These are phyloP conservation scores for Schizothorax lantsangensis DNA, from an alignment of 2,797 vertebrate species.

Conservation along the genomic window DNA sequence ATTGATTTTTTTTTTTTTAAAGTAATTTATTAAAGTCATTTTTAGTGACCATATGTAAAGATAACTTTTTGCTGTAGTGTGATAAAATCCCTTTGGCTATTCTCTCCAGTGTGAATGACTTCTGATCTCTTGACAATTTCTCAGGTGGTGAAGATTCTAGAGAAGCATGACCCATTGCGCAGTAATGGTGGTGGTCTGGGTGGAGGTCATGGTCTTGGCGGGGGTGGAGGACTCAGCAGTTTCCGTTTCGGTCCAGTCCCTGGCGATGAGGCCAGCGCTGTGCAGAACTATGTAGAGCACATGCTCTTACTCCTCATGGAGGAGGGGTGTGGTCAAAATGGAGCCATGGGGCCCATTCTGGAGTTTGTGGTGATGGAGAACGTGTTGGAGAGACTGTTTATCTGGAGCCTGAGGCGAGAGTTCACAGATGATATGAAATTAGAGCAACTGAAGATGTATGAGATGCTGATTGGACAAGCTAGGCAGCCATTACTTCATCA, in stretches of 20 bases:
- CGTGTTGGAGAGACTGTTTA: constrained; percentile 98
- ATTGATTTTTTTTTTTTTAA: too few species aligned
- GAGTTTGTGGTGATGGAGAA: constrained; percentile 98
- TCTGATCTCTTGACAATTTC: constrained; percentile 12
- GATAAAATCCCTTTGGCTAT: not conserved
- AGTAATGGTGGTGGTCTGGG: constrained; percentile 70
- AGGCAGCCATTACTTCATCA: constrained; percentile 95
- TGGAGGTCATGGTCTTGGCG: constrained; percentile 63
- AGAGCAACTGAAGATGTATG: constrained; percentile 97
- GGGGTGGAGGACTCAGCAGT: constrained; percentile 39
- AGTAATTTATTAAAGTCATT: not conserved
- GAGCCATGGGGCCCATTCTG: constrained; percentile 96
- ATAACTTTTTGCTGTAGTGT: not conserved
- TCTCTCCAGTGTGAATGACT: not conserved
- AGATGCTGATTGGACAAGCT: constrained; percentile 93
- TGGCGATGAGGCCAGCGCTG: constrained; percentile 91
- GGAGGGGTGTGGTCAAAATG: constrained; percentile 86
- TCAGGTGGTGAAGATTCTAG: constrained; percentile 96
- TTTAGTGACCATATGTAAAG: not conserved
- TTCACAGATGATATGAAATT: constrained; percentile 97
- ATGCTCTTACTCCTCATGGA: constrained; percentile 96
- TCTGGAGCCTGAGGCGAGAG: constrained; percentile 93
- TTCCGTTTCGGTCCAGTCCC: constrained; percentile 80
- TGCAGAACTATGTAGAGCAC: constrained; percentile 98
- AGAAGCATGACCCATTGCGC: constrained; percentile 94